Base-by-base conservation (phyloP, 2,888 invertebrate species). In the Maniola hyperantus region DNA sequence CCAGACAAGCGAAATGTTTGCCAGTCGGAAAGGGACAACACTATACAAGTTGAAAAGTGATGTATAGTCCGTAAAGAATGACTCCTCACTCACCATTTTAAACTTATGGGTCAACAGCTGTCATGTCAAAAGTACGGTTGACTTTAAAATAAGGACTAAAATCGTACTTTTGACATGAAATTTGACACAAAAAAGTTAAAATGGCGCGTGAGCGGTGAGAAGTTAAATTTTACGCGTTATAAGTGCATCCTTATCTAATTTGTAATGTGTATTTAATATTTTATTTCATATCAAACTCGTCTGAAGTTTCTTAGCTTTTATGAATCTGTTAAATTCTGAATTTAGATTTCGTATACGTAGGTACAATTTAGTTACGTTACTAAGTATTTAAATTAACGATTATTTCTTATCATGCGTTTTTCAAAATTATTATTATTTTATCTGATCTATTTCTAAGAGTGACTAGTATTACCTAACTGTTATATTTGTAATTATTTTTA, bases 351-450 rank as follows among this genome's bases (percentile, higher is more conserved):
- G 54, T 54, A 15, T 39, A 55, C 36, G 15, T 54, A 54, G n/a
- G n/a, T 1, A 4, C 0, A n/a, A 54, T 15, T 10, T 54, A 33
- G 7, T 26, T 26, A 26, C 26, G 2, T 26, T 26, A 26, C 26
- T 48, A 15, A n/a, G 15, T 46, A 46, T 18, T 44, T 53, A 39
- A 18, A 36, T 54, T 18, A 54, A 54, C 53, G 11, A 34, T 54
- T 36, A 54, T 36, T 54, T 54, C 33, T 36, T 55, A 55, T 55
- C 55, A 55, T 55, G 55, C 36, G 36, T 11, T 36, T 18, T 39
- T 11, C 55, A 15, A 55, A 39, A 18, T 36, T 36, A 54, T 36
- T 15, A 54, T 36, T 10, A 18, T 5, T 39, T 15, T 55, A 54
- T 15, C 15, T 54, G 26, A 34, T 55, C 36, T 55, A 55, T 39